Conservation (phyloP, 2,888 invertebrate species). For the Myopa testacea region DNA sequence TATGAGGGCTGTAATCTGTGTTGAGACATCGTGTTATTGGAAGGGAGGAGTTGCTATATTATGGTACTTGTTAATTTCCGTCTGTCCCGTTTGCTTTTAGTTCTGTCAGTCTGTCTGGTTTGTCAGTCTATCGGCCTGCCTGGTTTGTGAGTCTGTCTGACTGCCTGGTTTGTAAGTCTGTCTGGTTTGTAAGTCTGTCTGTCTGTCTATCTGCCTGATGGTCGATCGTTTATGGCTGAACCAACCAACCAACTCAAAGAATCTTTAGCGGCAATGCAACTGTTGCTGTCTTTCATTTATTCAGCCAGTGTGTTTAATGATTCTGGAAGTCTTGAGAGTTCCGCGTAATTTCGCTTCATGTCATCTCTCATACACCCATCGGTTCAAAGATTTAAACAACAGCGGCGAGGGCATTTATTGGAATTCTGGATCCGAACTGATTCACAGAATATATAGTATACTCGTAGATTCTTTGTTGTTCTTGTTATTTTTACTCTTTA, state of each 20-base stretch:
- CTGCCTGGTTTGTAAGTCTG: background rate
- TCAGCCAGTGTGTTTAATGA: background rate
- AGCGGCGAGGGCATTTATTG: background rate
- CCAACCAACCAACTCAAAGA: too few relatives aligned
- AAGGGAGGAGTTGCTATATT: background rate
- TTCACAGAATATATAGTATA: background rate
- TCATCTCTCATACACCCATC: conserved; percentile 5
- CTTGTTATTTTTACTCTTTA: background rate
- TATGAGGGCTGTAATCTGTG: too few relatives aligned
- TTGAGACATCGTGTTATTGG: too few relatives aligned
- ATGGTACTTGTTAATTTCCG: conserved; percentile 22
- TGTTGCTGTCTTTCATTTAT: conserved; percentile 19
- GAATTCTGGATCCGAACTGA: background rate
- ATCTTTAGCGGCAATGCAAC: conserved; percentile 12
- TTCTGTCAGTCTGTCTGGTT: background rate
- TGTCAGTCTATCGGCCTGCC: background rate
- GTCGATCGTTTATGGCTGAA: background rate
- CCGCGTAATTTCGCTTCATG: conserved; percentile 10
- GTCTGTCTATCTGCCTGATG: background rate
- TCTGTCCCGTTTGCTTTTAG: background rate
- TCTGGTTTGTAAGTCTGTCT: background rate
- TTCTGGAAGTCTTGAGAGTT: background rate
- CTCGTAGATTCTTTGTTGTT: background rate
- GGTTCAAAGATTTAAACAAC: background rate
- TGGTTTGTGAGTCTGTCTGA: too few relatives aligned